Conservation (phyloP, 2,888 invertebrate genomes). For the Spisula solida region DNA sequence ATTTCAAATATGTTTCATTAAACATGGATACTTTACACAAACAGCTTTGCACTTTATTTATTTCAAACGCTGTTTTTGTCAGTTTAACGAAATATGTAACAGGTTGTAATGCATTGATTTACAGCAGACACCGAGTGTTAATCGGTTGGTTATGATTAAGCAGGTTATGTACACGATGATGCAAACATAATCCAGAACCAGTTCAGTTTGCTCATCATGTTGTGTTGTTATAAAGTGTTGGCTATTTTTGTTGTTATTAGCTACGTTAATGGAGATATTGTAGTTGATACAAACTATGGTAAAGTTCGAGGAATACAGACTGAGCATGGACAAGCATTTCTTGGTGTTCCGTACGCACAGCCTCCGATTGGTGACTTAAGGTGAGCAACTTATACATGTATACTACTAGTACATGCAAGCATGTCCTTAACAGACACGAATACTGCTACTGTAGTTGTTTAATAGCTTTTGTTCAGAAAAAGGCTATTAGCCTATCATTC, state of each 20-base stretch:
- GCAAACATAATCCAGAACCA: not conserved
- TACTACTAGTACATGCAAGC: too few species aligned
- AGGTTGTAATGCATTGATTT: not conserved
- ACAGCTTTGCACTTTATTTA: too few species aligned
- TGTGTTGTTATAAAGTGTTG: not conserved
- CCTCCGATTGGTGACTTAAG: conserved; percentile 78
- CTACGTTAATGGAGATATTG: conserved; percentile 37
- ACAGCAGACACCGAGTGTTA: not conserved
- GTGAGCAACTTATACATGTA: conserved; percentile 46
- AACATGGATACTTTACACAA: too few species aligned
- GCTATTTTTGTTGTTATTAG: not conserved
- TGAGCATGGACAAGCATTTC: conserved; percentile 74
- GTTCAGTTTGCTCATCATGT: not conserved
- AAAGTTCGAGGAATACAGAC: conserved; percentile 71
- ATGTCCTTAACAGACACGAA: too few species aligned
- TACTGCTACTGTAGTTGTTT: too few species aligned
- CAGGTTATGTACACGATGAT: not conserved
- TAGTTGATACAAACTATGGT: conserved; percentile 76
- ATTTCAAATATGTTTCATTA: too few species aligned
- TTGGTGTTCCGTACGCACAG: conserved; percentile 80
- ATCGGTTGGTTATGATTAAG: not conserved
- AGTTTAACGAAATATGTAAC: not conserved
- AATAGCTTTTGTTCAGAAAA: too few species aligned
- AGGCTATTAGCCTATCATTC: too few species aligned
- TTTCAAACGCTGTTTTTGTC: not conserved